Base-by-base conservation (phyloP, 2,797 vertebrate genomes). In the Triplophysa yarkandensis region DNA sequence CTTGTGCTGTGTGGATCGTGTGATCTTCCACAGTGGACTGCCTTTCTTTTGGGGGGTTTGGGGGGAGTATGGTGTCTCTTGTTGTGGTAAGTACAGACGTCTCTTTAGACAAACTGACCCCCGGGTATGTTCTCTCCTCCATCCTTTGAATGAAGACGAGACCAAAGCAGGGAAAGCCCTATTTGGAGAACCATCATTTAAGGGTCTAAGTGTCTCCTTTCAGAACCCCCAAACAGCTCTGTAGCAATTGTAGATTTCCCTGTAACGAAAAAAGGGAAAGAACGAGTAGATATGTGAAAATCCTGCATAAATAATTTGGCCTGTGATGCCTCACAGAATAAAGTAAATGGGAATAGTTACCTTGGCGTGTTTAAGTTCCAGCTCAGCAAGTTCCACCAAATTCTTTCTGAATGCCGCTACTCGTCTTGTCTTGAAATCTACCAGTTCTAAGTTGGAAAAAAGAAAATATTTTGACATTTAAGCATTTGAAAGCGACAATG, bases 321-420 rank as follows among this genome's bases (percentile, higher is more conserved):
- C 32, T 34, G 30, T 52, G 13, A 28, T 55, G 52, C 5, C 28
- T n/a, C 13, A 58, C 58, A 30, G 9, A 8, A 14, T 27, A 55
- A 11, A 30, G 19, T 30, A 27, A 43, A 70, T 55, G 36, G 50
- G 25, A 63, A 73, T 8, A 17, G 58, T 74, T 89, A 98, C 97
- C 96, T 99, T 99, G 69, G 96, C 96, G 81, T 99, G 97, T 89
- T 99, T 99, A 73, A 99, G 92, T 92, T 99, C 97, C 90, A 99
- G 93, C 89, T 99, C 97, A 30, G 97, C 97, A 85, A 99, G 92
- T 88, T 99, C 97, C 90, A 99, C 97, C 90, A 98, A 89, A 89
- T 99, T 99, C 93, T 99, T 99, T 87, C 96, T 93, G 91, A 99
- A 99, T 0, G 97, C 97, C 46, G 97, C 93, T 81, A 99, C 97